Conservation (phyloP, 2,797 vertebrate genomes). For the Pangasius larnaudii region DNA sequence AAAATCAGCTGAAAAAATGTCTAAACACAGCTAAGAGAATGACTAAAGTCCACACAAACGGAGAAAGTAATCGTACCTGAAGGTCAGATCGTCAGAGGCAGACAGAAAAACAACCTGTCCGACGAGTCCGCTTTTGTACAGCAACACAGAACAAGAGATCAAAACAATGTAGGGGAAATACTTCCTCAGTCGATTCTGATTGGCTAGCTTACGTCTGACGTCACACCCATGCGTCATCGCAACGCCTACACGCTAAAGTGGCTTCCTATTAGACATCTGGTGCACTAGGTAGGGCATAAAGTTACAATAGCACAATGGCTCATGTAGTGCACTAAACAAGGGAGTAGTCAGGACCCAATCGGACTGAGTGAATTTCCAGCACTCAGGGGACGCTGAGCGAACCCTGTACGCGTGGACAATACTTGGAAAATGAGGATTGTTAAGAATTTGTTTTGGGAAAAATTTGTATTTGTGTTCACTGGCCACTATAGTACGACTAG, state of each 20-base stretch:
- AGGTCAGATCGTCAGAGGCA: not conserved
- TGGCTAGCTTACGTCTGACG: not conserved
- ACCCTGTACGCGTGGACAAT: not conserved
- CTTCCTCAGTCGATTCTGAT: not conserved
- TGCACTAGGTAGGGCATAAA: not conserved
- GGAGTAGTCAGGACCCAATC: not conserved
- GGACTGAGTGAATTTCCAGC: no score
- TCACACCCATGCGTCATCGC: not conserved
- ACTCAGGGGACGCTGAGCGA: not conserved
- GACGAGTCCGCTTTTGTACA: not conserved
- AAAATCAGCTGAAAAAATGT: no score
- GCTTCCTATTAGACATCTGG: not conserved
- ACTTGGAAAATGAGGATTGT: not conserved
- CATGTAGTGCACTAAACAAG: slow-evolving; percentile 1
- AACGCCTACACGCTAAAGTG: not conserved
- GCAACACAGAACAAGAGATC: not conserved
- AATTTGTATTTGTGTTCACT: not conserved
- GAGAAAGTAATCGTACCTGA: not conserved
- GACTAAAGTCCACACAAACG: not conserved
- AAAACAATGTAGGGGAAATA: not conserved
- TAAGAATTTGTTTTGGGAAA: not conserved
- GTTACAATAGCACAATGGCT: not conserved
- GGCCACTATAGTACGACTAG: not conserved
- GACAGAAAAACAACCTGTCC: not conserved
- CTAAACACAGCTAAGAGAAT: no score